These are phyloP conservation scores for Benthochromis sp. DNA, from an alignment of 2,113 vertebrate genomes.

Conservation along the genomic window DNA sequence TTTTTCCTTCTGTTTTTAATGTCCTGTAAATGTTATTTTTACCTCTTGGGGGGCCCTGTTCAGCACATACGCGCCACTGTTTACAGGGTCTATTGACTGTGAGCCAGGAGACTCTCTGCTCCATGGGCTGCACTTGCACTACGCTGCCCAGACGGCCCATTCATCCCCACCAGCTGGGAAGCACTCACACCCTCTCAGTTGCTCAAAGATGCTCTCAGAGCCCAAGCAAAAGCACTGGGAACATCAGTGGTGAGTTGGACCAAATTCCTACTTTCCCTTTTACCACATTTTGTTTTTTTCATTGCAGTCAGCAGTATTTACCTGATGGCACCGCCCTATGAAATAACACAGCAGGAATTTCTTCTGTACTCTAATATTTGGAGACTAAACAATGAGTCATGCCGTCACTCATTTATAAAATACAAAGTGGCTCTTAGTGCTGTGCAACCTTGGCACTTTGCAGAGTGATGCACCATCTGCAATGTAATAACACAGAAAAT, in stretches of 20 bases:
- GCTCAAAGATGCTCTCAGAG: constrained; percentile 50
- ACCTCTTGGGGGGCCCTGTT: constrained; percentile 17
- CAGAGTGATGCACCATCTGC: not conserved
- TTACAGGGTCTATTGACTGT: constrained; percentile 46
- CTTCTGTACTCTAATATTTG: not conserved
- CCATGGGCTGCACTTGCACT: constrained; percentile 4
- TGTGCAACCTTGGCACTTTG: not conserved
- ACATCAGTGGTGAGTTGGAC: not conserved
- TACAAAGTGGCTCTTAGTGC: not conserved
- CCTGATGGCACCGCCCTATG: not conserved
- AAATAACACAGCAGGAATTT: not conserved
- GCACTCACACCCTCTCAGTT: constrained; percentile 36
- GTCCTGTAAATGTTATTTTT: constrained; percentile 53
- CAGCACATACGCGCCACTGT: constrained; percentile 53
- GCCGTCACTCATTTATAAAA: not conserved
- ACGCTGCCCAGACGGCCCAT: constrained; percentile 50
- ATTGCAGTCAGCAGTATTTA: not conserved
- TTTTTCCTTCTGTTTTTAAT: not conserved
- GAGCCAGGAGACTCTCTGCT: constrained; percentile 46
- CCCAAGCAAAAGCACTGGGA: not conserved
- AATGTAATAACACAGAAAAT: not conserved
- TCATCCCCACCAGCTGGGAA: constrained; percentile 54
- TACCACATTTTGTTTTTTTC: not conserved
- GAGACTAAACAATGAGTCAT: not conserved
- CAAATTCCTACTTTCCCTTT: not conserved